Evolutionary conservation across 2,888 invertebrate genomes (phyloP).

Genomic region (Altica lythri): DNA sequence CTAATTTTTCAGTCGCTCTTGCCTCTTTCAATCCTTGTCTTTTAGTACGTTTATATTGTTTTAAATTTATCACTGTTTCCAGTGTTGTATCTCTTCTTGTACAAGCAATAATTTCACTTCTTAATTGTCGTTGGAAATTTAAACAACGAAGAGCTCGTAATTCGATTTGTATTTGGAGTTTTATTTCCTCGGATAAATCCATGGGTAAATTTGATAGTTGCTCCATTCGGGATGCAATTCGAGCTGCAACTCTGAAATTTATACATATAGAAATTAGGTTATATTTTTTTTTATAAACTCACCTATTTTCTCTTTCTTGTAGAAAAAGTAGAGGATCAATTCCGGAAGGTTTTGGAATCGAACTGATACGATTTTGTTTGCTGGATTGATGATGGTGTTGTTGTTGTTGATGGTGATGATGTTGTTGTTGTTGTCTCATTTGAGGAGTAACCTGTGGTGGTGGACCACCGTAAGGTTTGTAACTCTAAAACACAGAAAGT

Average conservation of each 20-base stretch:
- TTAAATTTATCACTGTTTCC: constrained; percentile 94
- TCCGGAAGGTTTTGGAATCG: constrained; percentile 89
- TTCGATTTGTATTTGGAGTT: constrained; percentile 94
- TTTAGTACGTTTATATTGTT: constrained; percentile 94
- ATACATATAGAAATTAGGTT: neutral
- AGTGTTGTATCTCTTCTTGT: constrained; percentile 94
- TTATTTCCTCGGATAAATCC: constrained; percentile 88
- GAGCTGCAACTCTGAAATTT: constrained; percentile 68
- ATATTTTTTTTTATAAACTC: neutral
- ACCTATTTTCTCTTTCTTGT: constrained; percentile 92
- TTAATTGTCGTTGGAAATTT: constrained; percentile 93
- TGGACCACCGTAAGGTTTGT: neutral
- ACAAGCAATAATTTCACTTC: constrained; percentile 84
- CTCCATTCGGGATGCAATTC: constrained; percentile 92
- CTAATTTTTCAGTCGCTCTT: constrained; percentile 95
- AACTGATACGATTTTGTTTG: constrained; percentile 84
- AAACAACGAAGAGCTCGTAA: constrained; percentile 89
- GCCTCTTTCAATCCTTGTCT: constrained; percentile 90
- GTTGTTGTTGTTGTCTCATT: constrained; percentile 21
- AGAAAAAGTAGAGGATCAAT: constrained; percentile 92
- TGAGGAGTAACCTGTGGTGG: neutral
- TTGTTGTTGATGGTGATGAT: constrained; percentile 43
- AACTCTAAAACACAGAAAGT: neutral
- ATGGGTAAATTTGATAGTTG: constrained; percentile 84
- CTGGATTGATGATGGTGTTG: constrained; percentile 55